Conservation (phyloP, 2,113 vertebrate species). For the Abramis brama region DNA sequence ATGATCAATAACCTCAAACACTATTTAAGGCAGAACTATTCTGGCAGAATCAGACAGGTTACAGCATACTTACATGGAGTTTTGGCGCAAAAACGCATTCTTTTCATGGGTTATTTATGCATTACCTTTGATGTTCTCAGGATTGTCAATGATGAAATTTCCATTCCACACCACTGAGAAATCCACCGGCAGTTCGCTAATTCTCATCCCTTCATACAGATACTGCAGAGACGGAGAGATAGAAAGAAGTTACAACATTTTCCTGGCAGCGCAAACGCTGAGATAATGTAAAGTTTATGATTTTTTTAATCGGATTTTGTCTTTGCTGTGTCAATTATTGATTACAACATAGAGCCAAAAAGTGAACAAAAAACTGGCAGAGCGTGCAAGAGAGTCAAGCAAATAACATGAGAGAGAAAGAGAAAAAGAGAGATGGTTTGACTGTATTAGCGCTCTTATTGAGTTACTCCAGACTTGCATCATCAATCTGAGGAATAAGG, state of each 20-base stretch:
- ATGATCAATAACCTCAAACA: background rate
- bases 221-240: slow-evolving; percentile 77
- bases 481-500: slow-evolving; percentile 46
- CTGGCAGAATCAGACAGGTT: background rate
- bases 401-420: background rate
- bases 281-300: background rate
- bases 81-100: background rate
- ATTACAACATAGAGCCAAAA: background rate
- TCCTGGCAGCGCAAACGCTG: background rate
- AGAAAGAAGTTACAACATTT: background rate
- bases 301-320: background rate
- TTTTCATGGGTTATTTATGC: background rate
- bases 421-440: slow-evolving; percentile 30
- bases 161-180: slow-evolving; percentile 99
- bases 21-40: background rate
- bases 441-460: slow-evolving; percentile 31
- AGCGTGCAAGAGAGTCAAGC: background rate
- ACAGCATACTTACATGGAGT: background rate
- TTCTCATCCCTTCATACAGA: slow-evolving; percentile 93
- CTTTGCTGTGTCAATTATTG: slow-evolving; percentile 7
- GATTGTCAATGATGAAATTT: slow-evolving; percentile 98
- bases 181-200: slow-evolving; percentile 93
- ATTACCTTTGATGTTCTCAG: slow-evolving; percentile 91
- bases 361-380: background rate
- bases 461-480: slow-evolving; percentile 67